These are phyloP conservation scores for Montipora cactus DNA, from an alignment of 64 coral and sea anemone species.

Conservation along the genomic window DNA sequence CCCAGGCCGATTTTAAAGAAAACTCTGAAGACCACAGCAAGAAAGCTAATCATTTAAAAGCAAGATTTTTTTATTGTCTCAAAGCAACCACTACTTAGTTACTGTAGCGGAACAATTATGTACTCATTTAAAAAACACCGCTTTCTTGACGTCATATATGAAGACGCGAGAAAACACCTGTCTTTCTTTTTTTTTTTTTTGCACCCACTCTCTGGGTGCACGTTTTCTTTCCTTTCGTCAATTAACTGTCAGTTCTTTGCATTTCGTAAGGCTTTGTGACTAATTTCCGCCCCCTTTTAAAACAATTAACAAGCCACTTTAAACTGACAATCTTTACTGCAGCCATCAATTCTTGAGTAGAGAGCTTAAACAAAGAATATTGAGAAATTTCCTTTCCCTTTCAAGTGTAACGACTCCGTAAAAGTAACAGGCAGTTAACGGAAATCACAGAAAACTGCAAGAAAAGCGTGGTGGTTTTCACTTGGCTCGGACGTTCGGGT, in stretches of 20 bases:
- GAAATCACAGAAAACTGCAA: not conserved
- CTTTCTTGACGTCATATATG: not conserved
- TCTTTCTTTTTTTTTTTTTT: not conserved
- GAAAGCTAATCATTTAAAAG: not conserved
- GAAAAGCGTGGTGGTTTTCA: too few relatives aligned
- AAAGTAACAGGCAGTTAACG: not conserved
- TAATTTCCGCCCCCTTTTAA: slow-evolving; percentile 35
- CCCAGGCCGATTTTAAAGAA: not conserved
- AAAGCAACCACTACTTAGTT: not conserved
- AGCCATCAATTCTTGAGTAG: slow-evolving; percentile 7
- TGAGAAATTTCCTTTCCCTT: not conserved
- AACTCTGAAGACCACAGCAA: not conserved
- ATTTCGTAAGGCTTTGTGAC: slow-evolving; percentile 41
- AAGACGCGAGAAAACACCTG: not conserved
- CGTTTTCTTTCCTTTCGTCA: not conserved
- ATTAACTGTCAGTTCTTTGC: not conserved
- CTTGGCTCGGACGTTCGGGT: too few relatives aligned
- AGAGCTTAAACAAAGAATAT: not conserved
- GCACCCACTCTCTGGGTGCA: not conserved
- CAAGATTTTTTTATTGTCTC: not conserved
- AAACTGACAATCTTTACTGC: slow-evolving; percentile 32
- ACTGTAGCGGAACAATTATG: not conserved
- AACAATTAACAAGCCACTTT: slow-evolving; percentile 58
- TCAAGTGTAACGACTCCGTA: not conserved
- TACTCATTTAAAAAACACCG: not conserved